Conservation (phyloP, 2,888 invertebrate species). For the Portevinia maculata region DNA sequence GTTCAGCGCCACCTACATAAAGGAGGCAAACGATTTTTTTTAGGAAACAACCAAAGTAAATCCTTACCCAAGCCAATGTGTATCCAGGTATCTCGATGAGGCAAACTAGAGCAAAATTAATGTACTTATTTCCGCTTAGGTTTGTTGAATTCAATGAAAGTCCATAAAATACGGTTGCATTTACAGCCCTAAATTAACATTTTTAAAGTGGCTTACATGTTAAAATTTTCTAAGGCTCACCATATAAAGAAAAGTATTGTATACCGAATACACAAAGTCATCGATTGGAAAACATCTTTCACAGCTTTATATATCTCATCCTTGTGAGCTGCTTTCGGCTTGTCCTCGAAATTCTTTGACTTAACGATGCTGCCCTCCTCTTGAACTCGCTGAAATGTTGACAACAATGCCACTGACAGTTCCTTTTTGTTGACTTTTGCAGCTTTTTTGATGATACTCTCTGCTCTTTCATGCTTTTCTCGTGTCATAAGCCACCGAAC, state of each 20-base stretch:
- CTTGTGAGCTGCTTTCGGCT: constrained; percentile 69
- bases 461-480: constrained; percentile 84
- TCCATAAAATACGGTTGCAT: constrained; percentile 88
- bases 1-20: constrained; percentile 83
- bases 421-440: constrained; percentile 84
- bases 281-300: constrained; percentile 83
- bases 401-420: constrained; percentile 83
- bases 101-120: constrained; percentile 87
- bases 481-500: constrained; percentile 87
- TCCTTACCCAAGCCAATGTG: constrained; percentile 82
- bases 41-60: neutral
- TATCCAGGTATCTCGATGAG: constrained; percentile 86
- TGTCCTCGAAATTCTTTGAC: constrained; percentile 6
- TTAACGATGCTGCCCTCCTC: constrained; percentile 54
- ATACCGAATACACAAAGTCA: constrained; percentile 83
- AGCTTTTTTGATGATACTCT: constrained; percentile 84
- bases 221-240: constrained; percentile 77
- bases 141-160: constrained; percentile 87
- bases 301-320: constrained; percentile 82
- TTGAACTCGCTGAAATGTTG: constrained; percentile 80
- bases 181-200: constrained; percentile 83
- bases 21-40: neutral
- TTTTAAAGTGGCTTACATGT: neutral
- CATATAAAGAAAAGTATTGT: constrained; percentile 83
- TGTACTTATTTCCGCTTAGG: constrained; percentile 87